Base-by-base conservation (phyloP, 2,797 vertebrate genomes). In the Gobionotothen gibberifrons region DNA sequence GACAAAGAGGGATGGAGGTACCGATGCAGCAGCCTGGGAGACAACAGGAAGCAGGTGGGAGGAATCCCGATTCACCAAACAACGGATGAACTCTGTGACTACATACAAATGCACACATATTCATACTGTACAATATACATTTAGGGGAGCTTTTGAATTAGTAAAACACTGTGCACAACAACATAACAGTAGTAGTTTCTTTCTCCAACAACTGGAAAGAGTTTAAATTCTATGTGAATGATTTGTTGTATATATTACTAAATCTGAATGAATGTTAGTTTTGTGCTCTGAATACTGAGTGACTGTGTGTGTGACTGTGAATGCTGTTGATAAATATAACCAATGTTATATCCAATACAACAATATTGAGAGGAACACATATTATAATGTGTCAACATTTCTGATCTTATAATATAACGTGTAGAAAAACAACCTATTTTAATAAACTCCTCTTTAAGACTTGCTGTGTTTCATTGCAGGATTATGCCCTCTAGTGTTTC, bases 401-500 rank as follows among this genome's bases (percentile, higher is more conserved):
- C 69, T 29, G 19, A 29, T 49, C 26, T 72, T 52, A 54, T 42
- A 54, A 59, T 2, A 16, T 53, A 59, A 42, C 4, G 13, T 69
- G 22, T 64, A 63, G 4, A 59, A 44, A 55, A 43, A 11, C n/a
- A 55, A 57, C 26, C 11, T 13, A 16, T 66, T 73, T 83, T 19
- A 90, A 81, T 88, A 82, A 92, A 90, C 58, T 56, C 22, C 42
- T 61, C 43, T 69, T 17, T 40, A 67, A 69, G 39, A 9, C n/a
- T 58, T 51, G 43, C 22, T 65, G 17, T 29, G 46, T 83, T 69
- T 88, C 15, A 69, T 55, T 81, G 53, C 43, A 73, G 32, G 16
- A 70, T 58, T 56, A 19, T 17, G 76, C 86, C 87, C 85, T 78
- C 90, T 89, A 73, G 79, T 89, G 90, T 74, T 76, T 39, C 0